Base-by-base conservation (phyloP, 2,797 vertebrate species). In the Sylvilagus floridanus region DNA sequence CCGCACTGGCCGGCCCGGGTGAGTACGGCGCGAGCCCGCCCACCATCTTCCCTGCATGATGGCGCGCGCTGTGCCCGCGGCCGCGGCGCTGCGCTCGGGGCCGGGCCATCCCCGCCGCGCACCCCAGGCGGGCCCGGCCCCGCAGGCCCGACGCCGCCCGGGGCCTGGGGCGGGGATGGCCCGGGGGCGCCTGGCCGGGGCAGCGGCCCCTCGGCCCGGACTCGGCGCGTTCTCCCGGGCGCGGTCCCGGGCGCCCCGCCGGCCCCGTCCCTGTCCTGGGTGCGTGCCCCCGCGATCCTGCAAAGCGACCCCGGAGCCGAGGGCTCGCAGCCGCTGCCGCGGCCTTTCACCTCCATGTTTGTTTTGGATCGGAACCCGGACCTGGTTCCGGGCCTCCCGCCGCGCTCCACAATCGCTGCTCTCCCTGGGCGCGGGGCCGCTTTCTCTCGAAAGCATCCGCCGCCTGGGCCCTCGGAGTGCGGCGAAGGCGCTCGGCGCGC, bases 1-100 rank as follows among this genome's bases (percentile, higher is more conserved):
- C 99, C 99, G 98, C 99, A 99, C 98, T 99, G 99, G 99, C 99
- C 99, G 88, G 99, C 99, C 97, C 98, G 99, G 99, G 99, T 99
- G 98, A 99, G 99, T 99, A 95, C 94, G 88, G 54, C 54, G 54
- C 54, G 54, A 57, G 85, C 62, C 87, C 90, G 91, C 90, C 96
- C 96, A 83, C 96, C 96, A 95, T 97, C 21, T 95, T 97, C 89
- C 95, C 79, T 93, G 50, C 96, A 75, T 93, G 75, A 96, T 95
- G 95, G 96, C 93, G 96, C 95, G 35, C 66, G 7, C n/a, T n/a
- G n/a, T n/a, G n/a, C n/a, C n/a, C n/a, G n/a, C n/a, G n/a, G n/a
- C n/a, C n/a, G 35, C 66, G 7, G 16, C n/a, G 66, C 66, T 19
- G 54, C 76, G 16, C n/a, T n/a, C n/a, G n/a, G n/a, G n/a, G n/a